A percentile compares a stretch with the other conserved stretches of the same genome.
phyloP scores from a whole-genome alignment of 2,797 vertebrate genomes.

The Pteropus rufus region DNA sequence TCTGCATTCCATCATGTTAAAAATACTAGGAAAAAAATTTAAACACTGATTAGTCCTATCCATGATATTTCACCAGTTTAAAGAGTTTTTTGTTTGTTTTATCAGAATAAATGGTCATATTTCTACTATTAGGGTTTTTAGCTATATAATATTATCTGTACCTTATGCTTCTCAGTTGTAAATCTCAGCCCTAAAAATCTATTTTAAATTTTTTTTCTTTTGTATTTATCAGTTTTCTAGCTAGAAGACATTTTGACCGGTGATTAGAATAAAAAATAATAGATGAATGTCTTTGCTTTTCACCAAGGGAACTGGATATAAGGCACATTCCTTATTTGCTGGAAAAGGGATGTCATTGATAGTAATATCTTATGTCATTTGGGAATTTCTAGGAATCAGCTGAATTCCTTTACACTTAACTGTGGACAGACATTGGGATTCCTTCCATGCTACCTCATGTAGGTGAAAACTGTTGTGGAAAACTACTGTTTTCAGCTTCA shows the following conservation, averaged over 20 bases:
- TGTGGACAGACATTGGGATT: neutral
- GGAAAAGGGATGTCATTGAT: neutral
- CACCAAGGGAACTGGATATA: neutral
- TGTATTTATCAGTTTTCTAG: neutral
- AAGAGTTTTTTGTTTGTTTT: conserved; percentile 5
- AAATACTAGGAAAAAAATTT: neutral
- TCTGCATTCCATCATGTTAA: conserved; percentile 34
- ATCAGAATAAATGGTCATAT: conserved; percentile 14
- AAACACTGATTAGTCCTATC: neutral
- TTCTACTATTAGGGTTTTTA: neutral
- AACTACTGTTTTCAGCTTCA: neutral
- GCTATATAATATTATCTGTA: neutral
- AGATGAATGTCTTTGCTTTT: conserved; percentile 26
- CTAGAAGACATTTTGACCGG: neutral
- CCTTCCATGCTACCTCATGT: neutral
- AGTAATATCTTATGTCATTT: neutral
- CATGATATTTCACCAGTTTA: conserved; percentile 40
- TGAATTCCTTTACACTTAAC: neutral
- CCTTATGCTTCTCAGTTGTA: neutral
- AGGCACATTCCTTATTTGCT: neutral
- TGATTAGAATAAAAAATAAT: conserved; percentile 38
- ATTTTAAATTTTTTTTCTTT: neutral
- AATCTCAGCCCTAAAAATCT: neutral
- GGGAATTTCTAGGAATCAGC: neutral
- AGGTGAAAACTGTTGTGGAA: neutral